phyloP scores from a whole-genome alignment of 2,113 vertebrate species.

The Vulpes lagopus region DNA sequence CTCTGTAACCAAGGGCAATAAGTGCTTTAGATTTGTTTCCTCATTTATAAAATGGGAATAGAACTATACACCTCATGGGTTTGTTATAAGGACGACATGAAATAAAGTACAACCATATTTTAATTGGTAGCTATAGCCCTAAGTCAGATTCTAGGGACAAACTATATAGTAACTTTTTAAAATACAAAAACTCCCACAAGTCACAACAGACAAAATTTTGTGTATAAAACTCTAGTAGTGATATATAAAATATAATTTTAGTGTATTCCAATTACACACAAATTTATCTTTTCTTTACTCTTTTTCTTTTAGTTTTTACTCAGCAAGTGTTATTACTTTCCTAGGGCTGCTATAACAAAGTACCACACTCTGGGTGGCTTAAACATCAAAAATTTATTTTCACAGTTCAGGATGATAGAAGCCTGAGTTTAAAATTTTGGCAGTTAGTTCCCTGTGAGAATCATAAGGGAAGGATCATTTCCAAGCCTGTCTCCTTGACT shows the following conservation, averaged over 20 bases:
- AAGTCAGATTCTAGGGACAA: neutral
- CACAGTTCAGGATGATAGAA: neutral
- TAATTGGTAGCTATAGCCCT: neutral
- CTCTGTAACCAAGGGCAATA: neutral
- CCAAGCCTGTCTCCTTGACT: neutral
- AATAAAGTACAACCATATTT: neutral
- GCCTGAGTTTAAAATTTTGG: neutral
- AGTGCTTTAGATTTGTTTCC: neutral
- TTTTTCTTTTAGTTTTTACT: neutral
- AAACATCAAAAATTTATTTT: neutral
- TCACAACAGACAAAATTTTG: neutral
- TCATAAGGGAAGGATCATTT: neutral
- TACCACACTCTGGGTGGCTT: neutral
- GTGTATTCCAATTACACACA: neutral
- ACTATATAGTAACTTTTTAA: neutral
- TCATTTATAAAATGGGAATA: neutral
- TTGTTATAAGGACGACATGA: neutral
- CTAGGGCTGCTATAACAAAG: neutral
- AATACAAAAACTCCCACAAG: neutral
- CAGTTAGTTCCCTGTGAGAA: neutral
- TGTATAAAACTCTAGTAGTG: neutral
- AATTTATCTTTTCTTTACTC: neutral
- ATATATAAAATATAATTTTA: neutral
- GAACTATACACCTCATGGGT: neutral
- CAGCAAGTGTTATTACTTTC: neutral